A percentile compares a stretch with the other conserved stretches of the same genome.
phyloP scores from a whole-genome alignment of 2,888 invertebrate genomes.

The Thecophora atra region DNA sequence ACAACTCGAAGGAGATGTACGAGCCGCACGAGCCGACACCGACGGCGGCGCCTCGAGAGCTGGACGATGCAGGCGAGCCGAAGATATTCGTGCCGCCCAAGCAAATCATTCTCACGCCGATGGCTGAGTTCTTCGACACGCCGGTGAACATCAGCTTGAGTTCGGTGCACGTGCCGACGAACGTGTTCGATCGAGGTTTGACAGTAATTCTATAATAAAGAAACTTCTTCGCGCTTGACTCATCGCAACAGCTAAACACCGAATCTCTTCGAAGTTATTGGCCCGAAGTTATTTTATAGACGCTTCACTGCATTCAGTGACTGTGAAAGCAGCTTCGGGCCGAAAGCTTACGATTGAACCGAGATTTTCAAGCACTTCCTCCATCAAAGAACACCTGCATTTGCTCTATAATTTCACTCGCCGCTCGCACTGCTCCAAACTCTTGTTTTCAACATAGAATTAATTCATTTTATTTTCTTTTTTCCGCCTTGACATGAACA shows the following conservation, averaged over 20 bases:
- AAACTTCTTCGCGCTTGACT: background rate
- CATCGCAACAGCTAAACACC: conserved; percentile 4
- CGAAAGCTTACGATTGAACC: conserved; percentile 28
- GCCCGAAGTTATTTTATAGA: conserved; percentile 48
- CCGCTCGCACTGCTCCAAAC: background rate
- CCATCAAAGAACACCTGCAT: conserved; percentile 11
- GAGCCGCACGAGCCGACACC: conserved; percentile 69
- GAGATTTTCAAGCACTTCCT: conserved; percentile 5
- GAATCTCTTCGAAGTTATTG: conserved; percentile 35
- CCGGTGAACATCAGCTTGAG: conserved; percentile 81
- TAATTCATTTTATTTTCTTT: conserved; percentile 27
- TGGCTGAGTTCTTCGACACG: conserved; percentile 81
- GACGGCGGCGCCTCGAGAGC: conserved; percentile 67
- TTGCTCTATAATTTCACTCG: background rate
- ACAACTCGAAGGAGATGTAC: conserved; percentile 77
- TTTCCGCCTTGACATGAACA: conserved; percentile 15
- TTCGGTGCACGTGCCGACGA: conserved; percentile 94
- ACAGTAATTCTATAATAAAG: conserved; percentile 43
- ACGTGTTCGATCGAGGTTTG: conserved; percentile 89
- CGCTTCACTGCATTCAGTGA: conserved; percentile 43
- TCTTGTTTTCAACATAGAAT: too few relatives aligned
- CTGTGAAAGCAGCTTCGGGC: conserved; percentile 48
- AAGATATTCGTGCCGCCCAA: conserved; percentile 70
- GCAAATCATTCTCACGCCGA: conserved; percentile 73
- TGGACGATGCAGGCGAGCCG: conserved; percentile 70